phyloP scores from a whole-genome alignment of 2,888 invertebrate species.

The Limnephilus auricula region DNA sequence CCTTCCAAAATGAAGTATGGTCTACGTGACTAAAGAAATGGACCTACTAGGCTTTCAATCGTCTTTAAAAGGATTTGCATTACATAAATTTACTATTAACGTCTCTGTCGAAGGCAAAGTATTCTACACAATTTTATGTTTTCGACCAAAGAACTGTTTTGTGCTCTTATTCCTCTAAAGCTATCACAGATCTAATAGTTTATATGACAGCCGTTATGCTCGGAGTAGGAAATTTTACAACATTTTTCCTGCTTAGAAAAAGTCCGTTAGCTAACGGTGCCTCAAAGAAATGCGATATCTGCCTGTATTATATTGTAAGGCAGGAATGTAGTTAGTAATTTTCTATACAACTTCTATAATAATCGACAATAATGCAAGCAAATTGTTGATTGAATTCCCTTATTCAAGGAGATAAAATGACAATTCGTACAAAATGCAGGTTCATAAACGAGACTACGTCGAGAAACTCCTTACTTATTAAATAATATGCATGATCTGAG shows the following conservation, averaged over 20 bases:
- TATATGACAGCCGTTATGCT: background rate
- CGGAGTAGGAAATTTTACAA: background rate
- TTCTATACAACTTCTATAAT: background rate
- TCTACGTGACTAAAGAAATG: background rate
- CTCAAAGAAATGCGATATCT: background rate
- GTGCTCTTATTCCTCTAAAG: background rate
- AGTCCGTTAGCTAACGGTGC: background rate
- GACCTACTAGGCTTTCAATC: background rate
- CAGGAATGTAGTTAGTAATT: background rate
- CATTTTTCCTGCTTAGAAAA: background rate
- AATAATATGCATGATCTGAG: background rate
- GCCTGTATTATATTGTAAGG: background rate
- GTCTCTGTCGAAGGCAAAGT: background rate
- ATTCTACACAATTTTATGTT: background rate
- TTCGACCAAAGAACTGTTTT: background rate
- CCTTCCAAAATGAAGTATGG: background rate
- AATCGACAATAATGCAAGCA: background rate
- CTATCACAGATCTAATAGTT: background rate
- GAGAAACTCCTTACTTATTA: background rate
- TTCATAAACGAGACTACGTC: background rate
- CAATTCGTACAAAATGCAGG: background rate
- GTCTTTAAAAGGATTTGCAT: background rate
- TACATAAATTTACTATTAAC: background rate
- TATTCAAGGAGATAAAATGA: background rate
- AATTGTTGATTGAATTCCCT: background rate